Evolutionary conservation across 2,888 invertebrate genomes (phyloP), one percentile per base, ranked within the genome.

Genomic region (Sminthurides aquaticus): DNA sequence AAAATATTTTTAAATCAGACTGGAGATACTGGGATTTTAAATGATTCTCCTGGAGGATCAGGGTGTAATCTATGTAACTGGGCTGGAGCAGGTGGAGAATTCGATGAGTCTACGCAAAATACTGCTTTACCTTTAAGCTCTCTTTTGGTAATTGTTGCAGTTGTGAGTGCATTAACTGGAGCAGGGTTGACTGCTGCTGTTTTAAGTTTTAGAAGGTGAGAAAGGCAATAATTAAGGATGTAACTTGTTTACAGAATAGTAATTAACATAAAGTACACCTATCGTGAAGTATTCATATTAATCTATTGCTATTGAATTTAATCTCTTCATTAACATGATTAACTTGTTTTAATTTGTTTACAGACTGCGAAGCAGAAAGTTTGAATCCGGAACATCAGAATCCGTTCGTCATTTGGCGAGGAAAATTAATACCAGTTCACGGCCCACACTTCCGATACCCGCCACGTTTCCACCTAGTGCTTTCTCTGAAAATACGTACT

Each of bases 41-140:
- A 5, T 1, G 2, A 5, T 29, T 18, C 28, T n/a, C 27, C 26
- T 25, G 34, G 18, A 8, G 49, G 49, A 2, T 48, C 60, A 18
- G 67, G 61, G 54, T 74, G 74, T 62, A 69, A 72, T 52, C 65
- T 74, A 20, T 74, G 74, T 60, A 69, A 68, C 43, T 69, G 69
- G 70, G 63, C 67, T 20, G 67, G 67, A n/a, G 67, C 60, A 1
- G 20, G 26, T 22, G 64, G 27, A 15, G 24, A 18, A 20, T 55
- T 26, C 22, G 61, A 27, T 18, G 60, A 60, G 15, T 28, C 48
- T 24, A n/a, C 34, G 3, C 49, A 29, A 15, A 55, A 25, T 49
- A 49, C 5, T 34, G 5, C 62, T 11, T 26, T 67, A 2, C 60
- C 60, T 43, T 64, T 74, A 20, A 74, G 69, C 49, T 67, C 71